A percentile compares a stretch with the other conserved stretches of the same genome.
phyloP scores from a whole-genome alignment of 2,113 vertebrate species.

The Sorex fumeus region DNA sequence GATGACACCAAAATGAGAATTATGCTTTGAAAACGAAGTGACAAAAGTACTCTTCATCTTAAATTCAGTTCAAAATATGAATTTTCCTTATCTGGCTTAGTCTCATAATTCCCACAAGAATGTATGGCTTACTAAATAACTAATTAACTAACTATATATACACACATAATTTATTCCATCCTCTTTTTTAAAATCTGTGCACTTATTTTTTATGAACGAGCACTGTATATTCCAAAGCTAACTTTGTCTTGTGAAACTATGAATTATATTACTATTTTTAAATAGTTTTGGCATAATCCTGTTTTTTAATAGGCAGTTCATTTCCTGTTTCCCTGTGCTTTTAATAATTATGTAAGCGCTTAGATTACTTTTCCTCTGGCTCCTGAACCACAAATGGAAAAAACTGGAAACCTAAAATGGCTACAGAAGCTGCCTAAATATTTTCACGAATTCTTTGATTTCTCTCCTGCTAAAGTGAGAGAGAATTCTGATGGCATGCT shows the following conservation, averaged over 20 bases:
- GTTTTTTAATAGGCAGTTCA: conserved; percentile 72
- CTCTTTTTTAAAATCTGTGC: conserved; percentile 43
- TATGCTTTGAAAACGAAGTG: conserved; percentile 14
- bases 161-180: neutral
- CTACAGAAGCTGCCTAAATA: conserved; percentile 53
- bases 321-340: conserved; percentile 67
- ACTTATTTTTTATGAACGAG: conserved; percentile 20
- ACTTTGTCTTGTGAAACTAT: conserved; percentile 53
- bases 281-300: conserved; percentile 72
- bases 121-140: conserved; percentile 3
- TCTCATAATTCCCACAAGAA: conserved; percentile 38
- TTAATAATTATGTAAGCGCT: conserved; percentile 52
- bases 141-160: neutral
- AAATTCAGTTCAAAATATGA: conserved; percentile 38
- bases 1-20: neutral
- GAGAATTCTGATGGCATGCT: conserved; percentile 46
- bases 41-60: neutral
- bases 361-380: conserved; percentile 55
- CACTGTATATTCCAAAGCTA: conserved; percentile 35
- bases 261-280: conserved; percentile 58
- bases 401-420: neutral
- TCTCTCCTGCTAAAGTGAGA: neutral
- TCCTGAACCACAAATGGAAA: conserved; percentile 63
- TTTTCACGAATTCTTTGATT: conserved; percentile 64
- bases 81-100: conserved; percentile 16